Evolutionary conservation across 2,113 vertebrate genomes (phyloP), one percentile per base, ranked within the genome.

Genomic region (Nicator chloris): DNA sequence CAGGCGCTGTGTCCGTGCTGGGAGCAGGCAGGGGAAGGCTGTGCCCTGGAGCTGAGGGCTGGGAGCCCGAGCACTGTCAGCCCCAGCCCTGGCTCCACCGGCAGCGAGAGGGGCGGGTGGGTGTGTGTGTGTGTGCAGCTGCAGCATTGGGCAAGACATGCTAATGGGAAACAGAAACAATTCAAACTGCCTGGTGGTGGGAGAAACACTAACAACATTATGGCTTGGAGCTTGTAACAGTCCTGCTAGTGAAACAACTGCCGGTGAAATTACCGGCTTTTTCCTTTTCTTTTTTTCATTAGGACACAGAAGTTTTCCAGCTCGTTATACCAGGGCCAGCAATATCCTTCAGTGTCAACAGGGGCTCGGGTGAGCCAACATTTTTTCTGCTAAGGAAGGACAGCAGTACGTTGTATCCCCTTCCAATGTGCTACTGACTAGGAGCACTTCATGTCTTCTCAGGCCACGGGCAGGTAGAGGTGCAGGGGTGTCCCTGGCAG

Each of bases 131-230:
- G 73, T 23, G 81, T 79, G 70, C 92, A 96, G 92, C 94, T 90
- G 88, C 88, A 64, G 72, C 6, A 0, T 70, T 92, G 94, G 80
- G 94, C 86, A 95, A 93, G 86, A 77, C 72, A 86, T 31, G 64
- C 83, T 97, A 95, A 97, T 96, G 54, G 86, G 7, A 96, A 97
- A 72, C 94, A 96, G 95, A 95, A 95, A 92, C 93, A 33, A 59
- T 63, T 51, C 93, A 13, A 42, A 16, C 47, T 65, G 59, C 68
- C 26, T 15, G 44, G 39, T 50, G 63, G 42, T 82, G 81, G 70
- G 71, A 87, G 82, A 86, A 90, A 81, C 39, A 26, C 73, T 85
- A 87, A 91, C 69, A 75, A 44, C 20, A 3, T 90, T 91, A 83
- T 9, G 49, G 60, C 79, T 66, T n/a, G 51, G 82, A 90, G 82